A percentile compares a stretch with the other conserved stretches of the same genome.
Conservation (phyloP, 2,113 vertebrate species). For the Upupa epops region DNA sequence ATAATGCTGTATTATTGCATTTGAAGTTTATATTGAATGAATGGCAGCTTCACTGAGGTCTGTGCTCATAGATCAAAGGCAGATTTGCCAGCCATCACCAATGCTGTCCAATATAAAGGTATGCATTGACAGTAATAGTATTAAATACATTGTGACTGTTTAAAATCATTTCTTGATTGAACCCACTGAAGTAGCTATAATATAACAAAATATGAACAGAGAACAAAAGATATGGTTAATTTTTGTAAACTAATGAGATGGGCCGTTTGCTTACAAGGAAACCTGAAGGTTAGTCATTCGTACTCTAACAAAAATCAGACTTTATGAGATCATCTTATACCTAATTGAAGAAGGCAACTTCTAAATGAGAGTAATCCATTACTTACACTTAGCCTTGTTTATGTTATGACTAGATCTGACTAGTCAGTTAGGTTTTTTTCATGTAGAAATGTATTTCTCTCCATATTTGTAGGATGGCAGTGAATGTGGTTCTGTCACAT, state of each 20-base stretch:
- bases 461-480: constrained; percentile 22
- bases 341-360: constrained; percentile 70
- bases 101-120: not conserved
- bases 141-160: constrained; percentile 39
- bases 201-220: constrained; percentile 62
- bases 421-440: constrained; percentile 35
- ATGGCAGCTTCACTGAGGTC: not conserved
- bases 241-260: constrained; percentile 53
- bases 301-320: constrained; percentile 52
- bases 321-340: constrained; percentile 61
- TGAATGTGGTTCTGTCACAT: constrained; percentile 52
- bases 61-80: constrained; percentile 3
- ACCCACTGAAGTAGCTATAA: constrained; percentile 20
- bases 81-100: not conserved
- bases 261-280: constrained; percentile 69
- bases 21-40: not conserved
- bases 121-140: constrained; percentile 29
- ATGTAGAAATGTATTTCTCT: constrained; percentile 15
- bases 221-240: constrained; percentile 70
- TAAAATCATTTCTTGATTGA: constrained; percentile 56
- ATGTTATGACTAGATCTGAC: constrained; percentile 3
- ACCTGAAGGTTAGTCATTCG: constrained; percentile 70
- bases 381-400: constrained; percentile 57
- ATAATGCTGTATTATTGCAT: not conserved
- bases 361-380: constrained; percentile 54